Evolutionary conservation across 1,140 invertebrate species (phyloP).

Genomic region (Cyrtorhinus lividipennis): DNA sequence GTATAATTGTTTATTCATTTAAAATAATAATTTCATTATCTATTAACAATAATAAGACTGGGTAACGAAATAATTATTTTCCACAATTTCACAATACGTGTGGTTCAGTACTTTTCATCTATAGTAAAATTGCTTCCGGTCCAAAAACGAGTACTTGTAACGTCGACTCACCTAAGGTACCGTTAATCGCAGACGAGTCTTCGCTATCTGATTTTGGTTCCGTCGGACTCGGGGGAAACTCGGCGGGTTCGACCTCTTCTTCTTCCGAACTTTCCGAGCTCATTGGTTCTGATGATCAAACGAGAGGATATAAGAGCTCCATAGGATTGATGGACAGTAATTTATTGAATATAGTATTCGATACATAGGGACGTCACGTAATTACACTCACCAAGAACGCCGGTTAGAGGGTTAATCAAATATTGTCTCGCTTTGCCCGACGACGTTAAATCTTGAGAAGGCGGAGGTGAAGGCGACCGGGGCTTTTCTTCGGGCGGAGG

Average conservation of each 20-base stretch:
- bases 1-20: too few relatives aligned
- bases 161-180: not conserved
- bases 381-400: slow-evolving; percentile 42
- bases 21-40: too few relatives aligned
- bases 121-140: too few relatives aligned
- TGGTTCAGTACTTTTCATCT: too few relatives aligned
- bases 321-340: too few relatives aligned
- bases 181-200: not conserved
- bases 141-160: too few relatives aligned
- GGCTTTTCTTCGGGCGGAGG: slow-evolving; percentile 14
- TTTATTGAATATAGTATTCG: too few relatives aligned
- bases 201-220: slow-evolving; percentile 17
- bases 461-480: slow-evolving; percentile 31
- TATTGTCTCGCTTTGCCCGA: slow-evolving; percentile 48
- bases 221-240: slow-evolving; percentile 21
- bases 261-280: slow-evolving; percentile 10
- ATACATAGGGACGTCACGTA: too few relatives aligned
- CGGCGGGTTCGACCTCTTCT: slow-evolving; percentile 16
- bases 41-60: too few relatives aligned
- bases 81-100: too few relatives aligned
- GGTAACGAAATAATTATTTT: too few relatives aligned
- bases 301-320: slow-evolving; percentile 13
- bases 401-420: slow-evolving; percentile 76
- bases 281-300: slow-evolving; percentile 8
- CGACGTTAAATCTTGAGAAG: slow-evolving; percentile 19